Percentiles rank a stretch among this genome's conserved stretches.
These are phyloP conservation scores for Aplodontia rufa DNA, from an alignment of 2,113 vertebrate genomes.

Conservation along the genomic window DNA sequence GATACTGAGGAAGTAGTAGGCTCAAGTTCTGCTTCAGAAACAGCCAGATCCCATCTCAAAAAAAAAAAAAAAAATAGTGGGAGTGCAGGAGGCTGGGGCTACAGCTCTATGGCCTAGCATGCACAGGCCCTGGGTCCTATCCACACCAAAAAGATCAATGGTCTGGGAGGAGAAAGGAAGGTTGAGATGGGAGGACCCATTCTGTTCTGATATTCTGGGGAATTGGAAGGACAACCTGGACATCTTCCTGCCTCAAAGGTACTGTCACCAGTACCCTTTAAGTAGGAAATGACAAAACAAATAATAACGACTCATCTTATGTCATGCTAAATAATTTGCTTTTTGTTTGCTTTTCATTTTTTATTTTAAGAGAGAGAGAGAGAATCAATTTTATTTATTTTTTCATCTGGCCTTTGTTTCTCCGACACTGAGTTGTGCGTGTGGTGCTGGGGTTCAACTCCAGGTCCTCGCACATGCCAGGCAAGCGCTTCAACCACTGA, in stretches of 20 bases:
- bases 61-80: neutral
- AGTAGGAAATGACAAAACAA: neutral
- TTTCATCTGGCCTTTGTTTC: no score
- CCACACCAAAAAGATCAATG: neutral
- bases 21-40: neutral
- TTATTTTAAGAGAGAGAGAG: no score
- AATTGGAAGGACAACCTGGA: neutral
- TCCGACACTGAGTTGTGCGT: no score
- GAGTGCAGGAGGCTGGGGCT: no score
- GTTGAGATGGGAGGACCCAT: neutral
- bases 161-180: neutral
- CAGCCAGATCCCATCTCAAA: neutral
- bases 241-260: neutral
- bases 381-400: no score
- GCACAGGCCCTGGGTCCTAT: no score
- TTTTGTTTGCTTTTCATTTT: no score
- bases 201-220: neutral
- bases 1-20: neutral
- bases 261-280: neutral
- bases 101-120: no score
- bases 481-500: no score
- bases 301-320: neutral
- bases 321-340: neutral
- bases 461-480: no score
- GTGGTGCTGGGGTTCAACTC: no score